These are phyloP conservation scores for Synergus umbraculus DNA, from an alignment of 2,888 invertebrate genomes.

Conservation along the genomic window DNA sequence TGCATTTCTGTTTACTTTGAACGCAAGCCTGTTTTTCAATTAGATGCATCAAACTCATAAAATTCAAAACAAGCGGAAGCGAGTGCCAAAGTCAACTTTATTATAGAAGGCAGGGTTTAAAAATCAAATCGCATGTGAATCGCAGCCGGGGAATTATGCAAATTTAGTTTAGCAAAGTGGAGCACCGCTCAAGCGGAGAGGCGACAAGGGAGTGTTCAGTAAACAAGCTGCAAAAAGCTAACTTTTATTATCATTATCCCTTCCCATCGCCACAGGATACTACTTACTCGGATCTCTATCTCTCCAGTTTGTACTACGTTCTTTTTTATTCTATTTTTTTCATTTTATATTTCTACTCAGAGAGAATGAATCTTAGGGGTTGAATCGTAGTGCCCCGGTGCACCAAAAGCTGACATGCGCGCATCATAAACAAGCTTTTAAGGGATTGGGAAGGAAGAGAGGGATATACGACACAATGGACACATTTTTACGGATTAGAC, in stretches of 20 bases:
- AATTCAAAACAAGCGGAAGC: conserved; percentile 31
- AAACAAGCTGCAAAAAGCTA: conserved; percentile 26
- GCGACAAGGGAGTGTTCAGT: conserved; percentile 17
- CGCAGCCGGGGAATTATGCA: conserved; percentile 29
- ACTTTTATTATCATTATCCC: conserved; percentile 34
- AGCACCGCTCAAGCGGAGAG: conserved; percentile 1
- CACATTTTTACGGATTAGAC: conserved; percentile 68
- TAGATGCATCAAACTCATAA: conserved; percentile 8
- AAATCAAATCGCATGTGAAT: conserved; percentile 33
- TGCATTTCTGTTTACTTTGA: background rate
- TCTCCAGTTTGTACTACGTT: background rate
- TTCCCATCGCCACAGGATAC: conserved; percentile 21
- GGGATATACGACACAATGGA: conserved; percentile 18
- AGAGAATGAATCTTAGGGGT: conserved; percentile 11
- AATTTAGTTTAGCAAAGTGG: conserved; percentile 28
- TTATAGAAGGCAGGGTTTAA: conserved; percentile 11
- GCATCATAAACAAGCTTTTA: conserved; percentile 67
- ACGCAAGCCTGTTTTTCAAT: background rate
- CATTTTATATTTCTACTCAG: background rate
- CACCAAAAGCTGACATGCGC: conserved; percentile 34
- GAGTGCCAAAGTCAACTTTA: conserved; percentile 33
- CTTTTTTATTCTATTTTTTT: conserved; percentile 5
- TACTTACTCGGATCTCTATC: conserved; percentile 30
- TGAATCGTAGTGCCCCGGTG: background rate
- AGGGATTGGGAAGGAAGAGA: conserved; percentile 60